These are phyloP conservation scores for Neocrepidodera transversa DNA, from an alignment of 2,888 invertebrate species.

Conservation along the genomic window DNA sequence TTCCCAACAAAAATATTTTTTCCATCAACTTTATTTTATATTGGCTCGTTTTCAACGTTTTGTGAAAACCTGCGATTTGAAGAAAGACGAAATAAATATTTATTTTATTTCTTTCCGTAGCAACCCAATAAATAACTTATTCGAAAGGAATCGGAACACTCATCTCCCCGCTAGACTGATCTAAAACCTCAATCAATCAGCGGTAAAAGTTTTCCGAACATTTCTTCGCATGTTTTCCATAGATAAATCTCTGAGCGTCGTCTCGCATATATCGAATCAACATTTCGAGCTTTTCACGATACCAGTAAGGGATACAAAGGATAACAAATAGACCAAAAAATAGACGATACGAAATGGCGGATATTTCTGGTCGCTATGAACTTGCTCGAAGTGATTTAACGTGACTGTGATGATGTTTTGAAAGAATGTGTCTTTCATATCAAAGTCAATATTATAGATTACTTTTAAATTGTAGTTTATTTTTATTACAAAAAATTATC, in stretches of 20 bases:
- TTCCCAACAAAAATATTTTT: too few relatives aligned
- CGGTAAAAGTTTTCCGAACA: conserved; percentile 26
- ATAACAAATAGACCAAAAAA: conserved; percentile 30
- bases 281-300: conserved; percentile 27
- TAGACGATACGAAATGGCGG: conserved; percentile 4
- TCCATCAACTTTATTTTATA: too few relatives aligned
- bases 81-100: conserved; percentile 4
- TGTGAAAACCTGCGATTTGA: not conserved
- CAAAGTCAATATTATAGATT: too few relatives aligned
- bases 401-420: not conserved
- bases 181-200: conserved; percentile 31
- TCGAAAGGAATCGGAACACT: conserved; percentile 18
- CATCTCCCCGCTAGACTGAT: conserved; percentile 22
- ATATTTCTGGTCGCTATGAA: conserved; percentile 6
- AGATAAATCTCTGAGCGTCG: conserved; percentile 28
- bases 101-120: conserved; percentile 12
- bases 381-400: conserved; percentile 3
- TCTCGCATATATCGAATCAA: conserved; percentile 31
- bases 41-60: not conserved
- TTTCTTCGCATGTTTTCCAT: conserved; percentile 25
- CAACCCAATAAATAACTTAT: conserved; percentile 20
- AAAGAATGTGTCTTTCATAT: not conserved
- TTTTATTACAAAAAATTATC: too few relatives aligned
- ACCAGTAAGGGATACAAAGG: conserved; percentile 25
- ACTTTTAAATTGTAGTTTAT: too few relatives aligned